A percentile compares a stretch with the other conserved stretches of the same genome.
These are phyloP conservation scores for Chionomys nivalis DNA, from an alignment of 2,113 vertebrate species.

Conservation along the genomic window DNA sequence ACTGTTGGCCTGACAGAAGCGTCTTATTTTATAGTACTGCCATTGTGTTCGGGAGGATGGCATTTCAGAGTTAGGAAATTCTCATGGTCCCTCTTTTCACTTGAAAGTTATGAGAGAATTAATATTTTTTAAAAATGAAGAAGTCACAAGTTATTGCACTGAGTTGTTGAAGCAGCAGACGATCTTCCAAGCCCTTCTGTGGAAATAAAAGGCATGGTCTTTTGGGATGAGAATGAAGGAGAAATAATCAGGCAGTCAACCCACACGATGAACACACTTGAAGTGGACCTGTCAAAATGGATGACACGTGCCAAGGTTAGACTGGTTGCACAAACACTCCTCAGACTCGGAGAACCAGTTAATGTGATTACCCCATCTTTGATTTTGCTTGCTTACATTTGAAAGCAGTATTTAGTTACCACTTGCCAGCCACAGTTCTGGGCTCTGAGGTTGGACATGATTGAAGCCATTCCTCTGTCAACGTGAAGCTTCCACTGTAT, in stretches of 20 bases:
- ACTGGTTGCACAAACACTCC: not conserved
- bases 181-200: constrained; percentile 17
- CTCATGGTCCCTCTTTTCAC: constrained; percentile 27
- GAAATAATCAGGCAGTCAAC: not conserved
- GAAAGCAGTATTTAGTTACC: not conserved
- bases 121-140: constrained; percentile 56
- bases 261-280: not conserved
- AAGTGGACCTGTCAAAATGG: not conserved
- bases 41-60: constrained; percentile 49
- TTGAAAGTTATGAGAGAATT: constrained; percentile 48
- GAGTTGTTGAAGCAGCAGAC: not conserved
- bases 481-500: not conserved
- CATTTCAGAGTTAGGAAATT: constrained; percentile 59
- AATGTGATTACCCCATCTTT: not conserved
- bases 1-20: constrained; percentile 53
- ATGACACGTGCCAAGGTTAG: not conserved
- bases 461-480: not conserved
- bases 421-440: not conserved
- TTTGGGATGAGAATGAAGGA: constrained; percentile 51
- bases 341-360: not conserved
- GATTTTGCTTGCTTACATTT: not conserved
- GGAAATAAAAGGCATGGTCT: not conserved
- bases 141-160: constrained; percentile 25
- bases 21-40: constrained; percentile 47
- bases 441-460: not conserved